phyloP scores from a whole-genome alignment of 1,140 invertebrate genomes.

The Prorops nasuta region DNA sequence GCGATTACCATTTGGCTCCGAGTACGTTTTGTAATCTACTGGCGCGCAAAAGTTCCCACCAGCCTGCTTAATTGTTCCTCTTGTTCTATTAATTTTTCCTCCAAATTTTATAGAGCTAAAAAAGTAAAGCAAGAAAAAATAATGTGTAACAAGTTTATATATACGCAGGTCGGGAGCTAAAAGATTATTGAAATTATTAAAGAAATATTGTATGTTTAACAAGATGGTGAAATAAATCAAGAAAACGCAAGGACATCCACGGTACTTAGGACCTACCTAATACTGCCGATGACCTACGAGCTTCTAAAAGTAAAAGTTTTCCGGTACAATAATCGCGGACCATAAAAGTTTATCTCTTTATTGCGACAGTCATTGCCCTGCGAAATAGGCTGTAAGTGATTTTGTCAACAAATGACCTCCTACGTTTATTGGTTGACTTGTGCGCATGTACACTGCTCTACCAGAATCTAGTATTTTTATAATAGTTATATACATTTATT shows the following conservation, averaged over 20 bases:
- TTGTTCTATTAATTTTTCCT: too few species aligned
- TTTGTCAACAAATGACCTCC: constrained; percentile 26
- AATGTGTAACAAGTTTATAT: too few species aligned
- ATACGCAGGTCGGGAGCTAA: too few species aligned
- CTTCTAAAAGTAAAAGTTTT: constrained; percentile 38
- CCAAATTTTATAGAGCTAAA: too few species aligned
- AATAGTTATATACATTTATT: constrained; percentile 24
- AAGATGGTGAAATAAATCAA: constrained; percentile 16
- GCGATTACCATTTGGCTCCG: too few species aligned
- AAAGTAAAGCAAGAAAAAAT: too few species aligned
- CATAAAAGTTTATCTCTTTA: constrained; percentile 48
- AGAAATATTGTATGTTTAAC: too few species aligned
- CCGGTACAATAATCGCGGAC: constrained; percentile 35
- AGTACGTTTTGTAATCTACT: too few species aligned
- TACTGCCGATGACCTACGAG: background rate
- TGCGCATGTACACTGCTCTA: background rate
- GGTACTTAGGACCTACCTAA: too few species aligned
- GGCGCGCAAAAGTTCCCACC: too few species aligned
- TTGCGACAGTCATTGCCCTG: constrained; percentile 33
- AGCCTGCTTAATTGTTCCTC: too few species aligned
- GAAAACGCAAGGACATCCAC: constrained; percentile 1
- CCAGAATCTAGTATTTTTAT: constrained; percentile 6
- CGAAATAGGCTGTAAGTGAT: constrained; percentile 31
- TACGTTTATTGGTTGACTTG: background rate
- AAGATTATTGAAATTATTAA: too few species aligned